Base-by-base conservation (phyloP, 2,797 vertebrate species). In the Crax fasciolata region DNA sequence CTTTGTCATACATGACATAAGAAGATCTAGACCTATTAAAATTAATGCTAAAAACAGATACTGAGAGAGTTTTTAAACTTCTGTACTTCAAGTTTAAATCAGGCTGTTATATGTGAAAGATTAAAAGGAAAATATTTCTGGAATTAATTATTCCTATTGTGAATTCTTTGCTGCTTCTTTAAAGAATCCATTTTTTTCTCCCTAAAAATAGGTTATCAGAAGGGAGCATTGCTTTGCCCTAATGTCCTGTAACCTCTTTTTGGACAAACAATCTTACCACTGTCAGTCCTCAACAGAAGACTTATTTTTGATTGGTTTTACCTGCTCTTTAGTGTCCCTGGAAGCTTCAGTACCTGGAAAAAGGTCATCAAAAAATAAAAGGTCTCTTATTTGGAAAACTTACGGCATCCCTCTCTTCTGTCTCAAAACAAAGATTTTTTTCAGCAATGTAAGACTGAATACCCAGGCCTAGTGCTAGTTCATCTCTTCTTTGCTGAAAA, bases 361-460 rank as follows among this genome's bases (percentile, higher is more conserved):
- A 58, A 57, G 5, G 24, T 8, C 0, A 17, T 2, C 1, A 17
- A 14, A 67, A 28, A 8, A 4, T 13, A 18, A 68, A 8, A 35
- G 0, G 0, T 2, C n/a, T 46, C 1, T 10, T 79, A 57, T 70
- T 35, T 23, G 72, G 20, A 49, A 83, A 79, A n/a, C 0, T 38
- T 66, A 3, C 8, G 6, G 2, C 4, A 54, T 51, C 5, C 2
- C 0, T 0, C 7, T 82, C 1, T 32, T 24, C 21, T 12, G 14
- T 32, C 35, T 87, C 6, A 82, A 68, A 84, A 38, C 46, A 48
- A 28, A 41, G 3, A 38, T 10, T 35, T 55, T 24, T 48, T 71
- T n/a, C 51, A 73, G 71, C 44, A 61, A 32, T 25, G 5, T 6
- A 13, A 32, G 20, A 20, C 6, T 59, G 3, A 11, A 3, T 20